These are phyloP conservation scores for Mus spicilegus DNA, from an alignment of 2,113 vertebrate species.

Conservation along the genomic window DNA sequence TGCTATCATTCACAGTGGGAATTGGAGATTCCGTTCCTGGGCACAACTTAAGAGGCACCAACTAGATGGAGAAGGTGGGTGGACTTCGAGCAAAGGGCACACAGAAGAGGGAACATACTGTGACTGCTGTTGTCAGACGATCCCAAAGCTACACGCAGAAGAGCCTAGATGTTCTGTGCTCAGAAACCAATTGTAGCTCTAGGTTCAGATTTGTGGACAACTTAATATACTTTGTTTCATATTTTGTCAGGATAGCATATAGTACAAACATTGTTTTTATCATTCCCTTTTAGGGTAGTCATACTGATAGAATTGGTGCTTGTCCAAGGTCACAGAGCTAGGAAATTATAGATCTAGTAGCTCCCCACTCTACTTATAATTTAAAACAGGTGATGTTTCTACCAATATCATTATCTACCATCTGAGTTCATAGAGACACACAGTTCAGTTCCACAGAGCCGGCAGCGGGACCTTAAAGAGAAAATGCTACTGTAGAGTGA, in stretches of 20 bases:
- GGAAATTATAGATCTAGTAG: not conserved
- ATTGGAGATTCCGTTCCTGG: not conserved
- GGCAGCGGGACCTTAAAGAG: not conserved
- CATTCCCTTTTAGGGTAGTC: not conserved
- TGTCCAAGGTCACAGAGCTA: constrained; percentile 36
- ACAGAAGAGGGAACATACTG: not conserved
- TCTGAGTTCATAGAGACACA: not conserved
- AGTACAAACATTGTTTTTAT: not conserved
- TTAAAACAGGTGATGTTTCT: constrained; percentile 29
- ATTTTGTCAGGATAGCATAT: constrained; percentile 40
- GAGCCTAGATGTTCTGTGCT: not conserved
- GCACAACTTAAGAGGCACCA: not conserved
- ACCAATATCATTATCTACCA: not conserved
- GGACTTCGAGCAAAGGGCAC: not conserved
- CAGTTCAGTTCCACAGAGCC: not conserved
- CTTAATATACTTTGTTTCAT: not conserved
- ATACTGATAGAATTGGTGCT: not conserved
- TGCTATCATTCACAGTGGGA: not conserved
- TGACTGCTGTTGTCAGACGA: not conserved
- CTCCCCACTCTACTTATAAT: not conserved
- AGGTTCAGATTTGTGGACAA: constrained; percentile 2
- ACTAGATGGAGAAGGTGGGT: not conserved
- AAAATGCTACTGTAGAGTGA: not conserved
- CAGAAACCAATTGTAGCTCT: not conserved
- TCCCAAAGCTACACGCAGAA: not conserved